Evolutionary conservation across 2,888 invertebrate genomes (phyloP).

Genomic region (Pterobdella sp.): DNA sequence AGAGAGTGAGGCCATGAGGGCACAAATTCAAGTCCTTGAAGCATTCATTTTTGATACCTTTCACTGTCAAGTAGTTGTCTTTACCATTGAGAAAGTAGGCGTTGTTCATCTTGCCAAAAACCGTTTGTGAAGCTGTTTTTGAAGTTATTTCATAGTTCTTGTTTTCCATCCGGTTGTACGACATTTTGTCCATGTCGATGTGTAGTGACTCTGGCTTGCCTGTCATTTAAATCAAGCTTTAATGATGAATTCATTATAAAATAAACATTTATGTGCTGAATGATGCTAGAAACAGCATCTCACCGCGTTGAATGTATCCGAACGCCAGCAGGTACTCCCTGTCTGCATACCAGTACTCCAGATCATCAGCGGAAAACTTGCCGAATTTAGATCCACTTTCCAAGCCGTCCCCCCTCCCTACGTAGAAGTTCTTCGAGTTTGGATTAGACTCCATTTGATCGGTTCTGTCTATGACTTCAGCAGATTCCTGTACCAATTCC

Average conservation of each 20-base stretch:
- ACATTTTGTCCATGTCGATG: slow-evolving; percentile 28
- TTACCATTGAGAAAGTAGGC: slow-evolving; percentile 43
- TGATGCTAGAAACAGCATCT: background rate
- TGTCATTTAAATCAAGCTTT: slow-evolving; percentile 3
- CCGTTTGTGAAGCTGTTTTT: slow-evolving; percentile 38
- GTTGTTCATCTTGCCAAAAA: slow-evolving; percentile 43
- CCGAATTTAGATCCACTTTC: slow-evolving; percentile 36
- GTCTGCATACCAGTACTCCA: slow-evolving; percentile 47
- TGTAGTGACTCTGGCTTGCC: slow-evolving; percentile 14
- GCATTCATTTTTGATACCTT: slow-evolving; percentile 41
- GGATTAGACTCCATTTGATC: slow-evolving; percentile 7
- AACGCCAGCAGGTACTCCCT: slow-evolving; percentile 46
- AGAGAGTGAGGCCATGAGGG: slow-evolving; percentile 44
- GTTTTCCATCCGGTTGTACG: slow-evolving; percentile 36
- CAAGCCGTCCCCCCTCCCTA: slow-evolving; percentile 34
- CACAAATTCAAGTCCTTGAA: slow-evolving; percentile 44
- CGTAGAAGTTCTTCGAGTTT: slow-evolving; percentile 32
- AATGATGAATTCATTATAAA: background rate
- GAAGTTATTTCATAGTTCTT: slow-evolving; percentile 38
- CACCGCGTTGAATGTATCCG: slow-evolving; percentile 47
- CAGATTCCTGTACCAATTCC: slow-evolving; percentile 36
- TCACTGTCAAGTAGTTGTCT: slow-evolving; percentile 45
- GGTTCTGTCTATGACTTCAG: background rate
- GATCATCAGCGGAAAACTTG: slow-evolving; percentile 45
- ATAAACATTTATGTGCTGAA: background rate